phyloP scores from a whole-genome alignment of 2,888 invertebrate species.

The Cataglyphis cursor region DNA sequence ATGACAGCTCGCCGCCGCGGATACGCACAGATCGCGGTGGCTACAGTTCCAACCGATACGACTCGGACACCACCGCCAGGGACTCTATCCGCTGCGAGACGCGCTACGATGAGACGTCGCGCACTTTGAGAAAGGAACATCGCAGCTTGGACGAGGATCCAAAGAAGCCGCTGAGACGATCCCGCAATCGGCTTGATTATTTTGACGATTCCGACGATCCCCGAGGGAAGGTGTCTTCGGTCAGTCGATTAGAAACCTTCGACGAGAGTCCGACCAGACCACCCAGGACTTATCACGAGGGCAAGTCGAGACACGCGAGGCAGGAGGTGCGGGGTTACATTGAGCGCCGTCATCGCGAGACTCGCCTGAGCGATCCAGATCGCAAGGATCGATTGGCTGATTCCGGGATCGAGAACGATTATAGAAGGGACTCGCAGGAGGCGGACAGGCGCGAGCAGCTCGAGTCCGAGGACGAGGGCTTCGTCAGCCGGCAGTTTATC shows the following conservation, averaged over 20 bases:
- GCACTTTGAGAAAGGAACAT: conserved; percentile 79
- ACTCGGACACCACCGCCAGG: conserved; percentile 84
- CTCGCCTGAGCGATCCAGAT: conserved; percentile 86
- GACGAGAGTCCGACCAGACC: conserved; percentile 81
- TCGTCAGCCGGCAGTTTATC: conserved; percentile 90
- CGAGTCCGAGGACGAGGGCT: conserved; percentile 92
- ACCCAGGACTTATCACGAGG: conserved; percentile 79
- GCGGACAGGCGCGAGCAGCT: conserved; percentile 82
- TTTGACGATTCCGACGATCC: conserved; percentile 84
- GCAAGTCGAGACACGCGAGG: conserved; percentile 85
- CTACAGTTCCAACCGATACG: conserved; percentile 84
- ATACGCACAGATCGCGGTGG: conserved; percentile 78
- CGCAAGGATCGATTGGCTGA: conserved; percentile 91
- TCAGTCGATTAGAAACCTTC: conserved; percentile 78
- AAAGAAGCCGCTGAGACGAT: conserved; percentile 81
- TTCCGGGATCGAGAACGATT: conserved; percentile 94
- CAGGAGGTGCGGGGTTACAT: conserved; percentile 87
- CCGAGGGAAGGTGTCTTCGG: conserved; percentile 69
- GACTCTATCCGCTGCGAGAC: conserved; percentile 81
- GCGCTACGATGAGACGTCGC: conserved; percentile 74
- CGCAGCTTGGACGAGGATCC: conserved; percentile 77
- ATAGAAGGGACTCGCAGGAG: conserved; percentile 90
- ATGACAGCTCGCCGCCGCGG: conserved; percentile 84
- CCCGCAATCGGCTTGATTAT: conserved; percentile 81
- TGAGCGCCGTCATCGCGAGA: conserved; percentile 81